Evolutionary conservation across 2,888 invertebrate species (phyloP).

Genomic region (Rhamnusium bicolor): DNA sequence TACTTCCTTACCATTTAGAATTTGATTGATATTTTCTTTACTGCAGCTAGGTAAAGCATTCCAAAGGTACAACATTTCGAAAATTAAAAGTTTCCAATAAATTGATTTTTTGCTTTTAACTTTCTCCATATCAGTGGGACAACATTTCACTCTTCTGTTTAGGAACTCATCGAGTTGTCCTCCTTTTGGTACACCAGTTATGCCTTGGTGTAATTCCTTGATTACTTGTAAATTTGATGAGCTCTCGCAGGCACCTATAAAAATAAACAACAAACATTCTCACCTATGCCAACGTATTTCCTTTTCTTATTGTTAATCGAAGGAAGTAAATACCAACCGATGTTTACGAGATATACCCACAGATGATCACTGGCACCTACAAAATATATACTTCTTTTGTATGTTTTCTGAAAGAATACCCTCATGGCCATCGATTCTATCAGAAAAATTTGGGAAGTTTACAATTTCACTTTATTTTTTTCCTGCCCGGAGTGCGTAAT

Average conservation of each 20-base stretch:
- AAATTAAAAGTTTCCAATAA: slow-evolving; percentile 76
- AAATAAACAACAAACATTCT: background rate
- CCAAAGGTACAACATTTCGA: slow-evolving; percentile 81
- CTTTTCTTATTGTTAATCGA: no score
- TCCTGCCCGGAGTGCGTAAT: no score
- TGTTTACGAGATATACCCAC: no score
- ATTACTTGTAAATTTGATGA: slow-evolving; percentile 52
- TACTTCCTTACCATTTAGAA: slow-evolving; percentile 69
- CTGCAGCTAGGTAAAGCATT: slow-evolving; percentile 77
- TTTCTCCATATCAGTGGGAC: slow-evolving; percentile 59
- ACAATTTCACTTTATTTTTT: no score
- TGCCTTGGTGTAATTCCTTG: slow-evolving; percentile 55
- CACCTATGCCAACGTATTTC: no score
- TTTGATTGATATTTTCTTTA: slow-evolving; percentile 64
- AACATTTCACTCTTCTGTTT: slow-evolving; percentile 59
- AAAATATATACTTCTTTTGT: no score
- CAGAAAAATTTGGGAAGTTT: no score
- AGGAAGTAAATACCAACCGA: no score
- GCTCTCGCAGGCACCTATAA: slow-evolving; percentile 53
- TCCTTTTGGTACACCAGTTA: slow-evolving; percentile 57
- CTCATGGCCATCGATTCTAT: no score
- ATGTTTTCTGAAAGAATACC: no score
- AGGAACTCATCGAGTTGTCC: slow-evolving; percentile 67
- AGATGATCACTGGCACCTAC: no score
- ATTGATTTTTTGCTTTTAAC: slow-evolving; percentile 55